Conservation (phyloP, 2,888 invertebrate genomes). For the Drosophila nigricruria region DNA sequence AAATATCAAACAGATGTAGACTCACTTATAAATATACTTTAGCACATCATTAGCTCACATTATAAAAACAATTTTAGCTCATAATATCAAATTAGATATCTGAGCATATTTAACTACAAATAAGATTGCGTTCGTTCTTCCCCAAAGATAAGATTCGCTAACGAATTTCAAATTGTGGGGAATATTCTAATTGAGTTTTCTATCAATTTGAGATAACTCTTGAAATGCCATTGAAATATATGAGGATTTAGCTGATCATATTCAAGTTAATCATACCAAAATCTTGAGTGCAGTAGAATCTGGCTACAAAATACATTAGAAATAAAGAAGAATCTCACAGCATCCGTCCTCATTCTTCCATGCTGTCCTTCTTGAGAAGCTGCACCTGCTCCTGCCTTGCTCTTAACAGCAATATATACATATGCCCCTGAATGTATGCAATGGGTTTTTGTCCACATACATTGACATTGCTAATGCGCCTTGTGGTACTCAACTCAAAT, state of each 20-base stretch:
- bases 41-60: neutral
- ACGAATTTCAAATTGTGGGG: neutral
- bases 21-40: constrained; percentile 4
- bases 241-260: neutral
- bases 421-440: constrained; percentile 6
- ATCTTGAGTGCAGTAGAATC: neutral
- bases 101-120: no score
- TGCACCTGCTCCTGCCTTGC: no score
- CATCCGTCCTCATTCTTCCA: no score
- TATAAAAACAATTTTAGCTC: neutral
- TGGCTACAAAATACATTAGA: no score
- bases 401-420: no score
- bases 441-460: neutral
- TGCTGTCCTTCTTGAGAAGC: no score
- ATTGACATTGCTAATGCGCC: neutral
- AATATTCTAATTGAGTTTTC: neutral
- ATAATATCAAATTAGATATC: neutral
- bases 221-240: neutral
- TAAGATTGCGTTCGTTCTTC: neutral
- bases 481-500: neutral
- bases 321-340: neutral
- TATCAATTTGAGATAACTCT: neutral
- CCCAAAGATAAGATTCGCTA: neutral
- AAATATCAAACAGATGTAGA: constrained; percentile 25
- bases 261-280: neutral